A percentile compares a stretch with the other conserved stretches of the same genome.
Evolutionary conservation across 2,797 vertebrate species (phyloP).

Genomic region (Phrynocephalus forsythii): DNA sequence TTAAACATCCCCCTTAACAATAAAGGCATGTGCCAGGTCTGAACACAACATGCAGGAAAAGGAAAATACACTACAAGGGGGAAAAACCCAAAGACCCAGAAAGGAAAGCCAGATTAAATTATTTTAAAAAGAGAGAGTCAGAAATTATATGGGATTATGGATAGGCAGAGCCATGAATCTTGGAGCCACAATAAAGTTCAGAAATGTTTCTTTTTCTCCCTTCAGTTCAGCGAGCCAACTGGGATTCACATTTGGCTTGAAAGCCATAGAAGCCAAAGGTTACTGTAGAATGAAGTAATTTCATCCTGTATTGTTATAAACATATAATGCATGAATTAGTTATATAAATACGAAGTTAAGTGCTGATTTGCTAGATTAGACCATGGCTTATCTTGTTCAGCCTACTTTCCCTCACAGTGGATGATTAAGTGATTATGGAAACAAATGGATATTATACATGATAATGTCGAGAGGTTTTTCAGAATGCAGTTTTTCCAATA

Average conservation of each 20-base stretch:
- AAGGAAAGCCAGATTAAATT: slow-evolving; percentile 28
- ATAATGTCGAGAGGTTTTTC: background rate
- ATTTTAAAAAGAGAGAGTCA: background rate
- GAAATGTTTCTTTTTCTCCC: background rate
- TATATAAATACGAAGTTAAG: background rate
- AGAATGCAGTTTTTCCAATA: background rate
- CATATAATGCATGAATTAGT: background rate
- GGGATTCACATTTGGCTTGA: background rate
- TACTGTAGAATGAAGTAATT: background rate
- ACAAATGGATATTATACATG: background rate
- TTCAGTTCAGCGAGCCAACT: background rate
- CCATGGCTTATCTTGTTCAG: background rate
- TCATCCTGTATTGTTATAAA: background rate
- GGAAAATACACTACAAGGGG: background rate
- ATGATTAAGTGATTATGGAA: background rate
- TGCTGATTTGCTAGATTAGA: background rate
- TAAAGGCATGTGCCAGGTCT: slow-evolving; percentile 16
- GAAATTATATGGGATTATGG: background rate
- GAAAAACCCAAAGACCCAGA: background rate
- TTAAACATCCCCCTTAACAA: slow-evolving; percentile 28
- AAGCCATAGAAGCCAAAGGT: background rate
- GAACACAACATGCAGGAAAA: slow-evolving; percentile 10
- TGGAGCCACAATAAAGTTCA: background rate
- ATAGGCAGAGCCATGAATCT: background rate
- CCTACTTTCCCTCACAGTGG: background rate